Evolutionary conservation across 1,140 invertebrate species (phyloP).

Genomic region (Armadillidium nasatum): DNA sequence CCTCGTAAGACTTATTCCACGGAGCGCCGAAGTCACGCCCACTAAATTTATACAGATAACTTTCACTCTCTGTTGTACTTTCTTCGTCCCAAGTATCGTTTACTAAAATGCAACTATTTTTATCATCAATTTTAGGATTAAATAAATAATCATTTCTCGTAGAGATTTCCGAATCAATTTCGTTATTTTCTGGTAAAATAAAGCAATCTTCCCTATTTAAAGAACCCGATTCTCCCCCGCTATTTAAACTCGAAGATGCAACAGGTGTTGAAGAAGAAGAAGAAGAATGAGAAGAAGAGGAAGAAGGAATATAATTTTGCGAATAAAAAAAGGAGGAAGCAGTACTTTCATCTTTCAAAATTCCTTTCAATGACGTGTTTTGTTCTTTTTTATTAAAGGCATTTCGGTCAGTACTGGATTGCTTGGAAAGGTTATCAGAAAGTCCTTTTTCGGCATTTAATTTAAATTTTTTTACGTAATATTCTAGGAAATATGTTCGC

Average conservation of each 20-base stretch:
- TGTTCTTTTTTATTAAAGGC: neutral
- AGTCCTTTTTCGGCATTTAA: neutral
- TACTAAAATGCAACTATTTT: neutral
- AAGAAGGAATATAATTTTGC: neutral
- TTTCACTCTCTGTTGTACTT: neutral
- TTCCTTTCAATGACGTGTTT: slow-evolving; percentile 4
- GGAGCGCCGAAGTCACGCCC: neutral
- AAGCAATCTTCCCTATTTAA: no score
- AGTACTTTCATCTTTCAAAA: slow-evolving; percentile 2
- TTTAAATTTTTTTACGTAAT: neutral
- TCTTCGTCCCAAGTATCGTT: neutral
- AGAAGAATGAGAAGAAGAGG: neutral
- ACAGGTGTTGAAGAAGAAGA: neutral
- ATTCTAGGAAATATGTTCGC: neutral
- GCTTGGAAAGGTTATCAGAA: neutral
- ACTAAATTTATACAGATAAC: neutral
- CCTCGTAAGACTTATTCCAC: slow-evolving; percentile 5
- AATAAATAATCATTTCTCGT: neutral
- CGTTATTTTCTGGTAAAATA: neutral
- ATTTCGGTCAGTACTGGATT: neutral
- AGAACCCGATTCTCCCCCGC: neutral
- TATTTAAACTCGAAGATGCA: neutral
- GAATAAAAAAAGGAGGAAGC: neutral
- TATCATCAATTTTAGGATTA: neutral
- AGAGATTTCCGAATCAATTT: neutral